Base-by-base conservation (phyloP, 2,113 vertebrate species). In the Pseudonaja textilis region DNA sequence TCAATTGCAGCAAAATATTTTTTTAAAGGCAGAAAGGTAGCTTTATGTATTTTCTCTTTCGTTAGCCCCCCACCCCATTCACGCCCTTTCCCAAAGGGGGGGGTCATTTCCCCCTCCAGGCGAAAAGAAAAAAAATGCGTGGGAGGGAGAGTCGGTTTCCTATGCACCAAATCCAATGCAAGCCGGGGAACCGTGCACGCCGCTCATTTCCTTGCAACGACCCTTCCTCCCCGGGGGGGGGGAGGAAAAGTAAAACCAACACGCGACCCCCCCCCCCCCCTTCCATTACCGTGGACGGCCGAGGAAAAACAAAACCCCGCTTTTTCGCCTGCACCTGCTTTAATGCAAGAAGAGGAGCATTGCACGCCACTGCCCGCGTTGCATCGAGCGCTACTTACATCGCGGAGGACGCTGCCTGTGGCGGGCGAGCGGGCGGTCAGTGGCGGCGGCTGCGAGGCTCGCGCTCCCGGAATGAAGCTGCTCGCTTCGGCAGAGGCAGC, bases 381-480 rank as follows among this genome's bases (percentile, higher is more conserved):
- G 59, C 93, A 34, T 8, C 23, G 45, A 11, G 10, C 61, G 23
- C 50, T 26, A 91, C 93, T 93, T 29, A 93, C 93, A 93, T 93
- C 95, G 95, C 93, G 91, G 95, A 90, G 93, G 90, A 61, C 56
- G 86, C 85, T 25, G 64, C 2, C 6, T 20, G 69, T 42, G 89
- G 91, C 94, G 89, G 92, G 91, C 93, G 87, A 90, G 95, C 89
- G 86, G 93, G 89, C 93, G 91, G 95, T 93, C 56, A 34, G 91
- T 42, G 1, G 94, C 59, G 3, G 93, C 93, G 39, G 93, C 64
- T 1, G 93, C 93, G n/a, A 91, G 94, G 95, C 89, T 93, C 88
- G 50, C 96, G 96, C 56, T 89, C 95, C 92, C 93, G 89, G 95
- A 95, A 96, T 93, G 94, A 92, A 89, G 90, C 95, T 93, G 93